phyloP scores from a whole-genome alignment of 1,140 invertebrate species.

The Trachymyrmex septentrionalis region DNA sequence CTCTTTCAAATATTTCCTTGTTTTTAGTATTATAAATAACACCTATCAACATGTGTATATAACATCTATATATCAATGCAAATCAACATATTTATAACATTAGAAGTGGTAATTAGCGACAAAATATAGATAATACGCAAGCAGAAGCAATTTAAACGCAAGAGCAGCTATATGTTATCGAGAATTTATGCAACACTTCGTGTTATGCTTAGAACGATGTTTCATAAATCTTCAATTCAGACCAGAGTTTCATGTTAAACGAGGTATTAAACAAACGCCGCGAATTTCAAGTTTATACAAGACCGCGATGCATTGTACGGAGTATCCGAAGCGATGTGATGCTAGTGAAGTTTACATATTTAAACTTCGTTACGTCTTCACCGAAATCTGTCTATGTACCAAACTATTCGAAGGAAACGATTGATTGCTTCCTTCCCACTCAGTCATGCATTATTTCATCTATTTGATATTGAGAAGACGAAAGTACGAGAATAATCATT shows the following conservation, averaged over 20 bases:
- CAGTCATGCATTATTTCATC: neutral
- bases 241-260: constrained; percentile 51
- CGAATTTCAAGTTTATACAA: constrained; percentile 44
- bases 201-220: constrained; percentile 17
- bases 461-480: neutral
- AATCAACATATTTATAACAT: neutral
- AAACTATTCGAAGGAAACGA: neutral
- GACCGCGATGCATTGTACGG: constrained; percentile 3
- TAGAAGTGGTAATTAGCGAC: neutral
- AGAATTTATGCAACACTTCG: constrained; percentile 45
- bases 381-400: neutral
- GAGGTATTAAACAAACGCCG: constrained; percentile 48
- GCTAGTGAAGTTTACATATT: constrained; percentile 35
- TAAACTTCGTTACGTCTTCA: constrained; percentile 25
- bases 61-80: neutral
- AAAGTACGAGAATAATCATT: neutral
- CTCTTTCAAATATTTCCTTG: constrained; percentile 11
- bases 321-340: constrained; percentile 16
- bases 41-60: neutral
- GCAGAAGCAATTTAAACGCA: constrained; percentile 4
- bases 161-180: constrained; percentile 26
- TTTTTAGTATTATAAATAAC: neutral
- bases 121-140: neutral
- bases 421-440: neutral
- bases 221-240: constrained; percentile 55